Conservation (phyloP, 2,888 invertebrate genomes). For the Amiota minor region DNA sequence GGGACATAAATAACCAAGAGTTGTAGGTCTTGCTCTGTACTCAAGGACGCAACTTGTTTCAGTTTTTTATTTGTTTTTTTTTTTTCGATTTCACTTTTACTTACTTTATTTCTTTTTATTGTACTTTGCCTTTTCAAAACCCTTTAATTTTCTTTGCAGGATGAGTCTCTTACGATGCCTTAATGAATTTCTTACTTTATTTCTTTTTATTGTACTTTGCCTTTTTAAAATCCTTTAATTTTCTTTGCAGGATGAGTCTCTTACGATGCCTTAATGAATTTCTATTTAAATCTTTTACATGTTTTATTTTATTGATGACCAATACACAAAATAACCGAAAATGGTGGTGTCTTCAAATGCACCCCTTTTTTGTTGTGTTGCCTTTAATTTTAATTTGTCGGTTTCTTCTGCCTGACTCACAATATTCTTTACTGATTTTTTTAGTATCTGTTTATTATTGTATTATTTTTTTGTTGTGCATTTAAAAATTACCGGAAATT, state of each 20-base stretch:
- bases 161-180: too few species aligned
- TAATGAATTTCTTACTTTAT: background rate
- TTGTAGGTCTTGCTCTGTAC: background rate
- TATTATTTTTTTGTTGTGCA: conserved; percentile 49
- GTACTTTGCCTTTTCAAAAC: background rate
- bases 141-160: background rate
- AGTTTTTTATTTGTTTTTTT: background rate
- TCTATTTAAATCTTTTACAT: too few species aligned
- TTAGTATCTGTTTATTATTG: conserved; percentile 1
- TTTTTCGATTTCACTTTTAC: background rate
- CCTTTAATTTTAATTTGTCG: too few species aligned
- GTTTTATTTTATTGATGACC: too few species aligned
- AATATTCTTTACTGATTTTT: conserved; percentile 20
- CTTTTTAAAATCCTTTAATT: background rate
- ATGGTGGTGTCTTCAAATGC: too few species aligned
- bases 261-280: too few species aligned
- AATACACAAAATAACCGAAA: too few species aligned
- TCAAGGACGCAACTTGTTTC: background rate
- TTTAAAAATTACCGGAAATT: conserved; percentile 64
- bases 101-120: conserved; percentile 1
- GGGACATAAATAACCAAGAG: background rate
- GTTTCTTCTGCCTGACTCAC: too few species aligned
- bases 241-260: too few species aligned
- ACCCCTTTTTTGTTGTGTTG: too few species aligned
- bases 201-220: background rate